A percentile compares a stretch with the other conserved stretches of the same genome.
Conservation (phyloP, 2,888 invertebrate species). For the Gymnoscelis rufifasciata region DNA sequence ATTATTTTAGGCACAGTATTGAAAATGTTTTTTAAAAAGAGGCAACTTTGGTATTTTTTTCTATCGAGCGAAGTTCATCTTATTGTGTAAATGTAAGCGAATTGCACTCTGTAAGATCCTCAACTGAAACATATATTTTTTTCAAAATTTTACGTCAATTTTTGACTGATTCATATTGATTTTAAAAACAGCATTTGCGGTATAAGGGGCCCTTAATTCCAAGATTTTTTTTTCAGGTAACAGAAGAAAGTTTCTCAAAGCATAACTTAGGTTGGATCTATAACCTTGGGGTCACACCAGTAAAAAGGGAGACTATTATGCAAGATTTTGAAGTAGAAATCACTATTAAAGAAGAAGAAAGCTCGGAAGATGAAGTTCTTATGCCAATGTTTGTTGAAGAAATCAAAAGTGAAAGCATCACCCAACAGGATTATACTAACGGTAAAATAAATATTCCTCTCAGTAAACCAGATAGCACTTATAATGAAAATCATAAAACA, state of each 20-base stretch:
- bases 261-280: slow-evolving; percentile 16
- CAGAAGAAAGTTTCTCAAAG: slow-evolving; percentile 1
- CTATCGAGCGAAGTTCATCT: too few relatives aligned
- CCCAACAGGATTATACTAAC: not conserved
- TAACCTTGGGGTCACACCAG: slow-evolving; percentile 4
- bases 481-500: not conserved
- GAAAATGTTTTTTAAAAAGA: too few relatives aligned
- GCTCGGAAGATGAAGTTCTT: not conserved
- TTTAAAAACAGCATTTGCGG: too few relatives aligned
- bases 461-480: not conserved
- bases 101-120: too few relatives aligned
- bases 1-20: too few relatives aligned
- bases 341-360: slow-evolving; percentile 7
- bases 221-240: slow-evolving; percentile 12
- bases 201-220: too few relatives aligned
- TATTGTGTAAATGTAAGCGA: too few relatives aligned
- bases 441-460: not conserved
- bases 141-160: too few relatives aligned
- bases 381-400: slow-evolving; percentile 6
- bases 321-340: not conserved
- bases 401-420: not conserved
- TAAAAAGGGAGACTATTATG: slow-evolving; percentile 3
- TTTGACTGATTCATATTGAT: too few relatives aligned
- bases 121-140: too few relatives aligned
- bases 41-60: too few relatives aligned